Evolutionary conservation across 2,797 vertebrate genomes (phyloP).

Genomic region (Podargus strigoides): DNA sequence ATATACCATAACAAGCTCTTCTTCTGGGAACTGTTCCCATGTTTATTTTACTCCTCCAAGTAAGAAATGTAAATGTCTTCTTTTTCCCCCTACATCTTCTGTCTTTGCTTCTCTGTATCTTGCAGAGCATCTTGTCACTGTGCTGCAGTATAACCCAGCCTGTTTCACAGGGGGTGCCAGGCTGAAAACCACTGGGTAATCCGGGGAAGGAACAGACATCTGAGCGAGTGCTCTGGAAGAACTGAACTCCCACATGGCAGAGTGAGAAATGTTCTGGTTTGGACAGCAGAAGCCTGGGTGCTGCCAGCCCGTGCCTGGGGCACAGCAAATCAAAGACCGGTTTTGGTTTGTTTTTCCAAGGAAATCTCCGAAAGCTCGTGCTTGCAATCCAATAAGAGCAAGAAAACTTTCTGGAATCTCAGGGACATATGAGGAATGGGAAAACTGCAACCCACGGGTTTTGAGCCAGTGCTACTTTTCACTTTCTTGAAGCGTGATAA

Average conservation of each 20-base stretch:
- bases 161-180: background rate
- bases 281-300: background rate
- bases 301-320: background rate
- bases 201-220: background rate
- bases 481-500: slow-evolving; percentile 55
- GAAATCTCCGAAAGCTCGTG: background rate
- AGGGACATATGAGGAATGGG: background rate
- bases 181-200: background rate
- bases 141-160: background rate
- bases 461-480: slow-evolving; percentile 28
- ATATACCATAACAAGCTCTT: background rate
- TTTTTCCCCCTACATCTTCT: background rate
- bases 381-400: background rate
- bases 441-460: background rate
- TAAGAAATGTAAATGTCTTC: slow-evolving; percentile 9
- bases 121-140: background rate
- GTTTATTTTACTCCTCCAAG: slow-evolving; percentile 30
- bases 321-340: accelerated
- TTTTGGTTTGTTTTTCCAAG: background rate
- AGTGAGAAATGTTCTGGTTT: background rate
- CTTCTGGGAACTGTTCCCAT: slow-evolving; percentile 30
- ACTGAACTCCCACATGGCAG: background rate
- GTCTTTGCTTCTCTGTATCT: background rate
- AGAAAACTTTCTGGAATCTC: background rate
- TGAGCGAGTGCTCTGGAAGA: background rate